Evolutionary conservation across 2,113 vertebrate genomes (phyloP).

Genomic region (Grammomys dolichurus): DNA sequence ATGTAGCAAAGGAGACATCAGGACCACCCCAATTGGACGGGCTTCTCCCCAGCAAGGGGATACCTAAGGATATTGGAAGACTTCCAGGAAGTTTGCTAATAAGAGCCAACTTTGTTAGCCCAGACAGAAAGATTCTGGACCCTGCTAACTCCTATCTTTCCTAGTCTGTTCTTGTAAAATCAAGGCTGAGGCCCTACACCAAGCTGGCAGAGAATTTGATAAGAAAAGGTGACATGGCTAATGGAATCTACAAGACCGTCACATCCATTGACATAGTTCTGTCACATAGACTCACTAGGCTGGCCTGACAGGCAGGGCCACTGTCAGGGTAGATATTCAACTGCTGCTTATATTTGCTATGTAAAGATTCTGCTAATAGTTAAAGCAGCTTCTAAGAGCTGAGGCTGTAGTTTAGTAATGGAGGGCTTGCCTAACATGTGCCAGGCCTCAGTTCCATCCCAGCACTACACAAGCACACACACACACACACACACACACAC

Average conservation of each 20-base stretch:
- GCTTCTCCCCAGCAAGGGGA: neutral
- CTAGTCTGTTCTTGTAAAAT: neutral
- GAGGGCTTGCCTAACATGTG: neutral
- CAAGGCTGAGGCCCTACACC: neutral
- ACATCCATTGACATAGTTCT: neutral
- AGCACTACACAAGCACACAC: neutral
- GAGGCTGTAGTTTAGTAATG: neutral
- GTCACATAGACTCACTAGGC: neutral
- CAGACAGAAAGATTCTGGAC: neutral
- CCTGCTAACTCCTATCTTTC: neutral
- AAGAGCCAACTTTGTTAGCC: neutral
- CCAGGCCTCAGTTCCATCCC: neutral
- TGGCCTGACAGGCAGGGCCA: neutral
- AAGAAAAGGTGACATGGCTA: neutral
- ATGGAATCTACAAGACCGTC: neutral
- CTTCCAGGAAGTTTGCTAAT: neutral
- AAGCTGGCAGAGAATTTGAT: neutral
- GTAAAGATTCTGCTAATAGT: neutral
- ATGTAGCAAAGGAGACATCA: neutral
- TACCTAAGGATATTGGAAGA: neutral
- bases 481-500: neutral
- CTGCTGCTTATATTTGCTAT: neutral
- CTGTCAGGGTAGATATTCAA: neutral
- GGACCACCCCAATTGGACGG: neutral
- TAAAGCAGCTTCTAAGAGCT: neutral